A percentile compares a stretch with the other conserved stretches of the same genome.
These are phyloP conservation scores for Calidris pugnax DNA, from an alignment of 2,113 vertebrate genomes.

Conservation along the genomic window DNA sequence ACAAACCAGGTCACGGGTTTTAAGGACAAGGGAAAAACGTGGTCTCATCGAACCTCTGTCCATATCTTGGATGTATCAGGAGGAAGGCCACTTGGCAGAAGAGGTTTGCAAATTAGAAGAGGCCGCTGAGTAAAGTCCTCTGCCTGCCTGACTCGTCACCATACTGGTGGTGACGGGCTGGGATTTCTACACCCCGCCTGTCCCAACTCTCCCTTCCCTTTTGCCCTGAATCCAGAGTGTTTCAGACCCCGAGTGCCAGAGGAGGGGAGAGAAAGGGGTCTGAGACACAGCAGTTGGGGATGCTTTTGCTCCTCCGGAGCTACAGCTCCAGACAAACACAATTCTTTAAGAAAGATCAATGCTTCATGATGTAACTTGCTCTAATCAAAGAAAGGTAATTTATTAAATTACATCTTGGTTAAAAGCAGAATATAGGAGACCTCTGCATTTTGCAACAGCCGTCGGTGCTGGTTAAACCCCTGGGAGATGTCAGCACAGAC, in stretches of 20 bases:
- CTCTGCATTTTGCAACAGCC: not conserved
- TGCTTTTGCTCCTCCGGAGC: not conserved
- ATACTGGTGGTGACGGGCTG: not conserved
- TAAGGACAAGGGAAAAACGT: not conserved
- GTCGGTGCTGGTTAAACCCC: not conserved
- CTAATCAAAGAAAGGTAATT: not conserved
- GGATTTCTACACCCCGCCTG: not conserved
- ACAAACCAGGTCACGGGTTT: not conserved
- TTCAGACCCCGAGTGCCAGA: not conserved
- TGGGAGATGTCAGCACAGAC: not conserved
- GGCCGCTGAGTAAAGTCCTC: not conserved
- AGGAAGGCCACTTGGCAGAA: not conserved
- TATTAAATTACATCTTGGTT: not conserved
- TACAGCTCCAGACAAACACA: not conserved
- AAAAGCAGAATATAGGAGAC: not conserved
- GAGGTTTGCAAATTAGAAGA: not conserved
- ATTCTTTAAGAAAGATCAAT: not conserved
- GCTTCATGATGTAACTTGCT: not conserved
- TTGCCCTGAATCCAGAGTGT: rapidly evolving
- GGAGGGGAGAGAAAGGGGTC: not conserved
- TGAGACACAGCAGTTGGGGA: not conserved
- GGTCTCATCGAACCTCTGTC: not conserved
- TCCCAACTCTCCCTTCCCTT: not conserved
- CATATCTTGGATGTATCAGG: not conserved
- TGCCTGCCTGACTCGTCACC: not conserved